phyloP scores from a whole-genome alignment of 1,140 invertebrate species.

The Brachystomella parvula region DNA sequence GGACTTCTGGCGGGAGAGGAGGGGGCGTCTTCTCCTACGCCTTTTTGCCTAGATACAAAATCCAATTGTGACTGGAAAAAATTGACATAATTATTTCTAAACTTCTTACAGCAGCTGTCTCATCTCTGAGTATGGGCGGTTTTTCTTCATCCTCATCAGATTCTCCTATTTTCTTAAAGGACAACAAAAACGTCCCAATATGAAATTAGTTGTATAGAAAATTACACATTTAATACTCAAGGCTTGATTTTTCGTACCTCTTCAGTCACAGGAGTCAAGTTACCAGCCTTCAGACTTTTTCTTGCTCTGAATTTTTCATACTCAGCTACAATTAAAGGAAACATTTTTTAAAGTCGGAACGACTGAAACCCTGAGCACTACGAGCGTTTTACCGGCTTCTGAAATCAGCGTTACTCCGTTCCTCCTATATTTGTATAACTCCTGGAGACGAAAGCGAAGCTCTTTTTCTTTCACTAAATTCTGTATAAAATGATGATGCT shows the following conservation, averaged over 20 bases:
- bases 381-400: constrained; percentile 37
- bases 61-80: background rate
- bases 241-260: background rate
- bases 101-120: constrained; percentile 8
- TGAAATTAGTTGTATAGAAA: background rate
- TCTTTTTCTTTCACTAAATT: constrained; percentile 75
- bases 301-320: constrained; percentile 48
- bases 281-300: constrained; percentile 51
- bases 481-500: constrained; percentile 64
- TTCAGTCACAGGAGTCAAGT: constrained; percentile 4
- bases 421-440: constrained; percentile 70
- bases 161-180: background rate
- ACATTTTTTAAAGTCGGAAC: too few relatives aligned
- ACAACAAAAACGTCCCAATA: constrained; percentile 11
- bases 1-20: constrained; percentile 69
- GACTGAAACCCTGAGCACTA: constrained; percentile 53
- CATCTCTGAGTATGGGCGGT: constrained; percentile 3
- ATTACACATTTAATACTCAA: background rate
- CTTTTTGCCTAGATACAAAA: constrained; percentile 41
- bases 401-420: constrained; percentile 53
- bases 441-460: constrained; percentile 67
- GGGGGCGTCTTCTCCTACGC: constrained; percentile 56
- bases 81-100: background rate
- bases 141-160: constrained; percentile 9
- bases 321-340: constrained; percentile 22